Conservation (phyloP, 1,140 invertebrate species). For the Hetaerina americana region DNA sequence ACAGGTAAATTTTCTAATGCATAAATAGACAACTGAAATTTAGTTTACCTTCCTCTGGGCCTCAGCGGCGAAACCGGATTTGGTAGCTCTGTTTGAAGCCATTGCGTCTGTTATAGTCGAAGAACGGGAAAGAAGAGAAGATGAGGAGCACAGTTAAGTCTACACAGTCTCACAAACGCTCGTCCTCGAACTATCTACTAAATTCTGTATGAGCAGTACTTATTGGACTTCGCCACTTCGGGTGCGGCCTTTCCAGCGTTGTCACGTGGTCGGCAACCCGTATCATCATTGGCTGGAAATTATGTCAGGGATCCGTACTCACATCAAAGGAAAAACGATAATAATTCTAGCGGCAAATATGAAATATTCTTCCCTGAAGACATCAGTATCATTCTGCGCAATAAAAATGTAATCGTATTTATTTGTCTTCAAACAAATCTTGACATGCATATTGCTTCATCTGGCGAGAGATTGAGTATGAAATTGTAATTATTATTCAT, state of each 20-base stretch:
- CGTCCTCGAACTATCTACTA: neutral
- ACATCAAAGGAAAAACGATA: too few relatives aligned
- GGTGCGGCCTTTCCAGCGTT: neutral
- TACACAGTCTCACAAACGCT: neutral
- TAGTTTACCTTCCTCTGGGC: slow-evolving; percentile 75
- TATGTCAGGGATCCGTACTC: too few relatives aligned
- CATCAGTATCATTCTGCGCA: too few relatives aligned
- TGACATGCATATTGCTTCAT: too few relatives aligned
- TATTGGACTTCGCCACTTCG: neutral
- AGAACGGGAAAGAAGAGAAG: neutral
- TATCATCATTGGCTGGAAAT: neutral
- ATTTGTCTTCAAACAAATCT: too few relatives aligned
- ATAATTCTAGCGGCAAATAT: too few relatives aligned
- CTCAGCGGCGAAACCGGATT: slow-evolving; percentile 88
- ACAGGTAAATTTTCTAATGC: neutral
- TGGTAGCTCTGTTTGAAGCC: slow-evolving; percentile 77
- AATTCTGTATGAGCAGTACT: neutral
- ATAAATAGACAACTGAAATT: slow-evolving; percentile 4
- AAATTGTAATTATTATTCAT: too few relatives aligned
- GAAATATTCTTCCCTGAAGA: too few relatives aligned
- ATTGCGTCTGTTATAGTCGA: slow-evolving; percentile 35
- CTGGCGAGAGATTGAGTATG: too few relatives aligned
- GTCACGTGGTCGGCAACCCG: neutral
- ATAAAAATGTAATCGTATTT: too few relatives aligned
- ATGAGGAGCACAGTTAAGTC: neutral